These are phyloP conservation scores for Euplexia lucipara DNA, from an alignment of 2,888 invertebrate species.

Conservation along the genomic window DNA sequence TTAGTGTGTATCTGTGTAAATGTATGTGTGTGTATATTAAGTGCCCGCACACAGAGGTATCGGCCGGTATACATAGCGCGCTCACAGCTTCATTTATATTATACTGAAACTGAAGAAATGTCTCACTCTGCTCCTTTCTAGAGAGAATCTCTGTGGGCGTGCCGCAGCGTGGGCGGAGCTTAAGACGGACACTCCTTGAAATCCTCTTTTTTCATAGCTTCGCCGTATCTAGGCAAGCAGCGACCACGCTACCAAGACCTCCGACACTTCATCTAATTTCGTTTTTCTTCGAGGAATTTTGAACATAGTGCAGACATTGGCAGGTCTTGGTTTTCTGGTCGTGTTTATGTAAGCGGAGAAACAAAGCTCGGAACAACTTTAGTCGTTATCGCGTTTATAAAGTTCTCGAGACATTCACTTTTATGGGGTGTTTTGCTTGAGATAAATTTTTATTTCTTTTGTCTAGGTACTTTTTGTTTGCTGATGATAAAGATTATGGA, in stretches of 20 bases:
- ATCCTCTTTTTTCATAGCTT: conserved; percentile 88
- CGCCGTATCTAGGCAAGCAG: conserved; percentile 84
- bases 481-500: conserved; percentile 65
- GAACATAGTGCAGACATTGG: conserved; percentile 53
- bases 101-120: conserved; percentile 83
- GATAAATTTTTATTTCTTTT: conserved; percentile 89
- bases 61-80: conserved; percentile 55
- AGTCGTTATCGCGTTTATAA: conserved; percentile 91
- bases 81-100: conserved; percentile 76
- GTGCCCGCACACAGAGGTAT: conserved; percentile 56
- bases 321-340: conserved; percentile 74
- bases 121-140: conserved; percentile 80
- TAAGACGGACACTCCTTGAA: conserved; percentile 88
- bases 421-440: conserved; percentile 90
- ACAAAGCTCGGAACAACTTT: conserved; percentile 89
- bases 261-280: conserved; percentile 68
- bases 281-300: conserved; percentile 47
- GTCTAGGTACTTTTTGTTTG: conserved; percentile 82
- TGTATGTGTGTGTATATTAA: conserved; percentile 44
- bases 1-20: conserved; percentile 33
- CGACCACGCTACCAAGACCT: conserved; percentile 80
- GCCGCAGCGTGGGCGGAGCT: conserved; percentile 83
- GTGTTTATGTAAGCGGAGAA: conserved; percentile 87
- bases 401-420: conserved; percentile 89
- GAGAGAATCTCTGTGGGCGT: conserved; percentile 86